Evolutionary conservation across 1,140 invertebrate genomes (phyloP).

Genomic region (Wasmannia auropunctata): DNA sequence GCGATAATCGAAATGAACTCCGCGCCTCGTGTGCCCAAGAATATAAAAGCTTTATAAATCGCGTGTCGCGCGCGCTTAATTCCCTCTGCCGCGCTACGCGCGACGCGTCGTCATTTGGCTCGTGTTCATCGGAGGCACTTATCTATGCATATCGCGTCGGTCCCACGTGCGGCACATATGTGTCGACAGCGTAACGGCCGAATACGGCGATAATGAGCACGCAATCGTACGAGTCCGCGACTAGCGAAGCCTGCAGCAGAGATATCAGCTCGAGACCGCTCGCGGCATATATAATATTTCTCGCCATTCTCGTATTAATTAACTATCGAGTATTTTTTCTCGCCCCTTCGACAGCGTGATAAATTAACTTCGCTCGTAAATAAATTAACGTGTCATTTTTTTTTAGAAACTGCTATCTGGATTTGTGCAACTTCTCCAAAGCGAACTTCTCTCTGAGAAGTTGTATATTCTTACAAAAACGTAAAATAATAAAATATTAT

Average conservation of each 20-base stretch:
- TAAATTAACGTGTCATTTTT: background rate
- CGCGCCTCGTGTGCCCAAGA: constrained; percentile 4
- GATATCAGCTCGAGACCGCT: too few species aligned
- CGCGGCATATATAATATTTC: background rate
- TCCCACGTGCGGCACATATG: constrained; percentile 26
- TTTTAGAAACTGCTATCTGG: background rate
- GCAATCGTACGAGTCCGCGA: background rate
- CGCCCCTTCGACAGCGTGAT: background rate
- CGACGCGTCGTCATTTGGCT: constrained; percentile 7
- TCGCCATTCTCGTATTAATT: constrained; percentile 2
- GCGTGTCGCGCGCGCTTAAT: background rate
- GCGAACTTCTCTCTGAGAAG: background rate
- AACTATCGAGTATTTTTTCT: background rate
- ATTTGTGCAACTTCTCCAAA: background rate
- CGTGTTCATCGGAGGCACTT: constrained; percentile 34
- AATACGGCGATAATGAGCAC: constrained; percentile 26
- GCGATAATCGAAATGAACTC: background rate
- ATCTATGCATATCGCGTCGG: constrained; percentile 34
- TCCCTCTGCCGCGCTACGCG: constrained; percentile 13
- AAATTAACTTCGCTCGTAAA: background rate
- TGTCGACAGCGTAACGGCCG: constrained; percentile 5
- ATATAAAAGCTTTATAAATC: constrained; percentile 47
- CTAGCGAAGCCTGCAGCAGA: too few species aligned
- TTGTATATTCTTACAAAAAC: background rate
- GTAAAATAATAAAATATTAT: background rate